Conservation (phyloP, 2,797 vertebrate species). For the Miichthys miiuy region DNA sequence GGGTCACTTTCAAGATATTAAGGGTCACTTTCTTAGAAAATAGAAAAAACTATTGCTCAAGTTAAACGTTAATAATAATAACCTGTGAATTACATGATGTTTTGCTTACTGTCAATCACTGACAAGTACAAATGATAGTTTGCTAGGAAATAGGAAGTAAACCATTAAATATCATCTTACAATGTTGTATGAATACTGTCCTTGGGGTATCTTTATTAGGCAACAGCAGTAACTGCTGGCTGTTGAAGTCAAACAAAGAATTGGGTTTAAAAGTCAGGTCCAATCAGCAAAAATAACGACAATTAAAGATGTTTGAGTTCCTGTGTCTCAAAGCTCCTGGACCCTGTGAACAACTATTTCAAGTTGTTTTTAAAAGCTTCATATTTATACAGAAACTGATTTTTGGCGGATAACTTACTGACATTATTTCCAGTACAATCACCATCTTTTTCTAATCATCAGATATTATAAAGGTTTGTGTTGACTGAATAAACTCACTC, state of each 20-base stretch:
- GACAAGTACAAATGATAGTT: too few relatives aligned
- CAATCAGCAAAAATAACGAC: background rate
- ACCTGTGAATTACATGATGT: background rate
- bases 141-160: too few relatives aligned
- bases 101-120: too few relatives aligned
- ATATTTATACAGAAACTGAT: background rate
- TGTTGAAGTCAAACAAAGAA: slow-evolving; percentile 12
- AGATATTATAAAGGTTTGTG: background rate
- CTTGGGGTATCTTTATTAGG: background rate
- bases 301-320: background rate
- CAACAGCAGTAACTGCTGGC: too few relatives aligned
- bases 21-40: background rate
- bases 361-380: background rate
- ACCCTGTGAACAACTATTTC: background rate
- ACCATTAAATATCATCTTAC: too few relatives aligned
- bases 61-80: background rate
- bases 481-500: background rate
- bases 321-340: background rate
- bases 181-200: background rate
- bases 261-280: background rate
- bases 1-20: background rate
- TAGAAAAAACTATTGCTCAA: background rate
- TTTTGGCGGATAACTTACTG: background rate
- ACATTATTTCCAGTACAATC: background rate
- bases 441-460: background rate